Evolutionary conservation across 2,888 invertebrate genomes (phyloP), one percentile per base, ranked within the genome.

Genomic region (Mylabris sibirica): DNA sequence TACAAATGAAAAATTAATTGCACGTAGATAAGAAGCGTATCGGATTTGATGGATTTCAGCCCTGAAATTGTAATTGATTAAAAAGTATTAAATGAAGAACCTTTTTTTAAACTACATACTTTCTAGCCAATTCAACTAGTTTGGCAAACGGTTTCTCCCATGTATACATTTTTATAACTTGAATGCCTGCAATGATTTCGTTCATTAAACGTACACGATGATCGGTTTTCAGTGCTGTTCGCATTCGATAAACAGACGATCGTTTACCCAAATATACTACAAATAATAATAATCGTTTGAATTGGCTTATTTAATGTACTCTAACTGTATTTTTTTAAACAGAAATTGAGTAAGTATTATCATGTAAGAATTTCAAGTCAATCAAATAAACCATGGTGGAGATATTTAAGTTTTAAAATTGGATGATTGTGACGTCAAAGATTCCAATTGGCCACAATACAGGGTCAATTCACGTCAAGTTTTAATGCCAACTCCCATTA

Each of bases 81-180:
- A n/a, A n/a, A n/a, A n/a, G n/a, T 22, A 59, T 73, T 68, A 68
- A 5, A 30, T 6, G 8, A 30, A 1, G 5, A 6, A 30, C 4
- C 5, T 6, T 30, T 1, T 6, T 30, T 30, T 30, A 30, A 30
- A 30, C 17, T 66, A 59, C 84, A 78, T 86, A 88, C 85, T 80
- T 84, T 80, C 95, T 85, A 0, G 91, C 88, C 26, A 87, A 76
- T 44, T 87, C 90, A 1, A 97, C 92, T 67, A 96, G 88, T 76
- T 90, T 89, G 20, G 92, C 89, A 80, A 98, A 97, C 0, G 96
- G 93, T 77, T 90, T 90, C 82, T 98, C 98, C 93, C 97, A 98
- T 0, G 96, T 94, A 79, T 96, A 98, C 96, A 97, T 97, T 87
- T 98, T 98, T 75, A 98, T 94, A 0, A 97, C 95, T 85, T 95